A percentile compares a stretch with the other conserved stretches of the same genome.
These are phyloP conservation scores for Pycnomerus fuliginosus DNA, from an alignment of 2,888 invertebrate genomes.

Conservation along the genomic window DNA sequence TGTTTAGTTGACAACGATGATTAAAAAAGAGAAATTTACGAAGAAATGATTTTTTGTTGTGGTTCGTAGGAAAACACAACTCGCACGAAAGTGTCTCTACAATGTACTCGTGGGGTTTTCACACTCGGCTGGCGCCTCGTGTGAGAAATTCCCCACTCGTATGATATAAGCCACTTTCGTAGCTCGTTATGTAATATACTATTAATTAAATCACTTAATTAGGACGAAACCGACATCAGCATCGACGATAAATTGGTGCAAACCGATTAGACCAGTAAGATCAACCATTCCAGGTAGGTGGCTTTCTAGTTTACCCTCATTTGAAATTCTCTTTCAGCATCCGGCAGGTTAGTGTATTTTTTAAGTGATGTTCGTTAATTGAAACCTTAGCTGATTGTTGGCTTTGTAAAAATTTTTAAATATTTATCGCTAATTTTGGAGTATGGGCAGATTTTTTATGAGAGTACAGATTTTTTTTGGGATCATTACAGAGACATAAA, in stretches of 20 bases:
- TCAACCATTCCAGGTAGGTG: slow-evolving; percentile 48
- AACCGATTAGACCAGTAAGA: slow-evolving; percentile 49
- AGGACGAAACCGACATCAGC: slow-evolving; percentile 41
- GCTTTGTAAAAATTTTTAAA: neutral
- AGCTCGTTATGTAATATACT: no score
- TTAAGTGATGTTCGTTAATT: slow-evolving; percentile 1
- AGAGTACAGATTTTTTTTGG: neutral
- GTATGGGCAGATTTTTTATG: neutral
- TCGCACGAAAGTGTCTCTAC: no score
- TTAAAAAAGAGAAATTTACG: no score
- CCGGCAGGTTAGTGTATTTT: slow-evolving; percentile 36
- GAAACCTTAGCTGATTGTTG: neutral
- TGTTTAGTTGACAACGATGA: no score
- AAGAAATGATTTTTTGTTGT: no score
- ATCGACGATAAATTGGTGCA: slow-evolving; percentile 37
- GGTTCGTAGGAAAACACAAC: no score
- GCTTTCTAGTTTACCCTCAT: slow-evolving; percentile 36
- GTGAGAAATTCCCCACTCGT: no score
- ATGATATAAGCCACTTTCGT: no score
- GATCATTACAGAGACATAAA: neutral
- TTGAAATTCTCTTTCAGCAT: slow-evolving; percentile 36
- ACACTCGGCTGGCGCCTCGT: no score
- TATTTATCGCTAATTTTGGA: neutral
- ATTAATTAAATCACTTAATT: slow-evolving; percentile 15
- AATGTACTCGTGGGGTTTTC: no score